A percentile compares a stretch with the other conserved stretches of the same genome.
phyloP scores from a whole-genome alignment of 2,113 vertebrate species.

The Aleadryas rufinucha region DNA sequence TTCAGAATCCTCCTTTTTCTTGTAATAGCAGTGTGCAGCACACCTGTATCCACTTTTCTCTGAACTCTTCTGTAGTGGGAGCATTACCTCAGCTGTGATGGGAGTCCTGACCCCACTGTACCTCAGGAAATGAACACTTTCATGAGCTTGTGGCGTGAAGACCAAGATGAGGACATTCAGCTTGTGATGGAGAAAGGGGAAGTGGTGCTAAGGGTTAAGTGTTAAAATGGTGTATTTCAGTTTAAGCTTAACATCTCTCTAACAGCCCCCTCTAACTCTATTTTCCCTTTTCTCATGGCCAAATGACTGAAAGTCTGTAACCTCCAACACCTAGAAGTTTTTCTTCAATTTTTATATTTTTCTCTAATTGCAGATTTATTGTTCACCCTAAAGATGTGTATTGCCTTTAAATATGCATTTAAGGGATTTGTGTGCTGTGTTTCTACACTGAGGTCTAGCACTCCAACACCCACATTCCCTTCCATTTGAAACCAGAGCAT shows the following conservation, averaged over 20 bases:
- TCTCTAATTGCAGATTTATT: not conserved
- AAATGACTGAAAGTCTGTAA: not conserved
- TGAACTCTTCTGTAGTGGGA: conserved; percentile 79
- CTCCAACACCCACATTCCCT: not conserved
- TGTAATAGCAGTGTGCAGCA: not conserved
- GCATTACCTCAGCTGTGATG: conserved; percentile 82
- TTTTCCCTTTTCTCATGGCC: not conserved
- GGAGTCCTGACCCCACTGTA: conserved; percentile 83
- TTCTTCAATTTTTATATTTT: not conserved
- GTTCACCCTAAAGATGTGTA: not conserved
- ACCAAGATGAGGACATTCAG: conserved; percentile 70
- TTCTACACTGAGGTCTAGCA: not conserved
- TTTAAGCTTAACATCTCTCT: not conserved
- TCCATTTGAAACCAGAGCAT: not conserved
- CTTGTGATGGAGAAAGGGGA: conserved; percentile 75
- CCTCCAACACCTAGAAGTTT: not conserved
- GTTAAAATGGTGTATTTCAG: not conserved
- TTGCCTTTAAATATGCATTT: not conserved
- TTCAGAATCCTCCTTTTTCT: not conserved
- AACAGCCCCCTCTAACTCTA: accelerated
- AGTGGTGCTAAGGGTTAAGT: conserved; percentile 80
- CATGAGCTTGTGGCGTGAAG: conserved; percentile 85
- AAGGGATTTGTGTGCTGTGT: not conserved
- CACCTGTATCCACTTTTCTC: not conserved
- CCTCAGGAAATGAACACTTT: conserved; percentile 85